Evolutionary conservation across 2,888 invertebrate genomes (phyloP), one percentile per base, ranked within the genome.

Genomic region (Coelopa pilipes): DNA sequence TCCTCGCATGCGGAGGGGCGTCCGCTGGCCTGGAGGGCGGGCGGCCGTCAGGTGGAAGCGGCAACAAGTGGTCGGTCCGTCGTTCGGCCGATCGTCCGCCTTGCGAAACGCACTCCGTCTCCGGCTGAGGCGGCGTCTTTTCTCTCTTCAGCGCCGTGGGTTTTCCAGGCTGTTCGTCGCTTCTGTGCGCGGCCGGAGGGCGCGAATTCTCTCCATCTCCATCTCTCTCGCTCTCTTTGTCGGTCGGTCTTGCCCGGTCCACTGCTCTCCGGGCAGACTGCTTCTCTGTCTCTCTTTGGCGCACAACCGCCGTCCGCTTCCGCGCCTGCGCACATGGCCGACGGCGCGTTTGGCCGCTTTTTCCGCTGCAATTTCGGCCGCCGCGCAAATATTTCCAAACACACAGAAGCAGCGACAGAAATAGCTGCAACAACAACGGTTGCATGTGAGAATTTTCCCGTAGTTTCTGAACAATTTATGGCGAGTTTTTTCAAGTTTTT

Each of bases 361-460:
- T 53, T 53, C n/a, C 53, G n/a, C 34, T 53, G 53, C n/a, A 53
- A n/a, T 53, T 53, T 53, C 53, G 53, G 53, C 53, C 3, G 53
- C 53, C 10, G 10, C 15, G 53, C 53, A 53, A 15, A 15, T 53
- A 53, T 53, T 53, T 53, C 53, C 10, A 53, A 13, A 53, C n/a
- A 13, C 34, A 53, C 53, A n/a, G n/a, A 15, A n/a, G 53, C 53
- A 53, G 10, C 53, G 10, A 53, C n/a, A n/a, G 10, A 2, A 53
- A 7, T 7, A 34, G 2, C 7, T 4, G 7, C 34, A 34, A 34
- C 34, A 34, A 2, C 34, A 34, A 34, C 59, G 50, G 50, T 62
- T 70, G 70, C 70, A 70, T 70, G 60, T 62, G 62, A 57, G 57
- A 72, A 66, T 65, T 72, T 65, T 17, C 24, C 10, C 13, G n/a